phyloP scores from a whole-genome alignment of 2,888 invertebrate genomes.

The Heliconius charithonia region DNA sequence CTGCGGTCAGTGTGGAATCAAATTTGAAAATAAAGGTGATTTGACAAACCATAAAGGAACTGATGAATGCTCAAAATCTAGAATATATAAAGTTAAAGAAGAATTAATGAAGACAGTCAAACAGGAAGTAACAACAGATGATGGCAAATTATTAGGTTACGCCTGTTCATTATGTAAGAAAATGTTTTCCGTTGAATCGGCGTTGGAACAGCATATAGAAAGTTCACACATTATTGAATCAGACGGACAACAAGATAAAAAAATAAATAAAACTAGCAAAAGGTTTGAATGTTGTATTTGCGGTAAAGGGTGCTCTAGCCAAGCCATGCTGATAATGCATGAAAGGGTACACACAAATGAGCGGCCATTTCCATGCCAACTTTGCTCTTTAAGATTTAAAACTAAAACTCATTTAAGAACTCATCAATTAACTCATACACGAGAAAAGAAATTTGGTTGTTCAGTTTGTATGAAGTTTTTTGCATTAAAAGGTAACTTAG shows the following conservation, averaged over 20 bases:
- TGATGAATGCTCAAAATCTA: constrained; percentile 63
- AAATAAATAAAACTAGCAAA: constrained; percentile 60
- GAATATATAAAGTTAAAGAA: constrained; percentile 66
- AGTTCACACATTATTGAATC: constrained; percentile 69
- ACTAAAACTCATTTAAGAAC: constrained; percentile 80
- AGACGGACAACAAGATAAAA: constrained; percentile 67
- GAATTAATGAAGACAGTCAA: constrained; percentile 76
- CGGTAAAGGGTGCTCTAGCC: constrained; percentile 75
- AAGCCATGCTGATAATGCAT: constrained; percentile 80
- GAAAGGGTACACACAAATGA: constrained; percentile 81
- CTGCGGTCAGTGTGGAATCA: constrained; percentile 69
- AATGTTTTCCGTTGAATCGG: constrained; percentile 76
- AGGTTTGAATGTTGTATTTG: constrained; percentile 76
- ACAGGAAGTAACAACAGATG: constrained; percentile 71
- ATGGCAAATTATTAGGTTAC: constrained; percentile 73
- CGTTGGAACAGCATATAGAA: constrained; percentile 76
- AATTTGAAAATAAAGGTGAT: constrained; percentile 62
- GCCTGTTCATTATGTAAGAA: constrained; percentile 78
- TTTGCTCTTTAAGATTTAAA: constrained; percentile 76
- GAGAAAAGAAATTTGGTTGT: constrained; percentile 81
- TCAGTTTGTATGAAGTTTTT: constrained; percentile 82
- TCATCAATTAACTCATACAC: constrained; percentile 79
- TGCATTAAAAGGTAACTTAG: constrained; percentile 78
- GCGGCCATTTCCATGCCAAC: constrained; percentile 74
- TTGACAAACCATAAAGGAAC: constrained; percentile 64